These are phyloP conservation scores for Machimus atricapillus DNA, from an alignment of 2,888 invertebrate genomes.

Conservation along the genomic window DNA sequence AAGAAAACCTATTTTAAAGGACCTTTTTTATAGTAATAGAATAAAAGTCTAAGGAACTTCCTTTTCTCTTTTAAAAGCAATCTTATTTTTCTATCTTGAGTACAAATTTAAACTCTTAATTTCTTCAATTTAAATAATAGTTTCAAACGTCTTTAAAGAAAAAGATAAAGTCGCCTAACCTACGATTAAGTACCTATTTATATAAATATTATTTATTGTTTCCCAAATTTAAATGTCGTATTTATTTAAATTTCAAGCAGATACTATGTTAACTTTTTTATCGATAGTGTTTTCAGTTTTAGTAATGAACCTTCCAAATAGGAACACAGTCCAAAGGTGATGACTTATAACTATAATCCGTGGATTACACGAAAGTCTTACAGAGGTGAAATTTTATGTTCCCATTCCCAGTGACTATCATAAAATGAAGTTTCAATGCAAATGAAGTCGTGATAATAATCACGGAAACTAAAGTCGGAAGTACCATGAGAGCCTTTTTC, in stretches of 20 bases:
- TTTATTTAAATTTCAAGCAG: neutral
- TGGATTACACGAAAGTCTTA: neutral
- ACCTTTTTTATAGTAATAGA: no score
- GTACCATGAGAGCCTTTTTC: neutral
- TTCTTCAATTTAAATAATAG: no score
- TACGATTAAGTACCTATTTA: no score
- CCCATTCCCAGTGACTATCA: neutral
- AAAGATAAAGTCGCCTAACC: no score
- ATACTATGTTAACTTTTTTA: neutral
- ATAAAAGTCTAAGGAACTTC: no score
- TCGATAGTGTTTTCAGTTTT: neutral
- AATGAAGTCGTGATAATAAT: neutral
- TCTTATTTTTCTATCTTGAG: no score
- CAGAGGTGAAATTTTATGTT: neutral
- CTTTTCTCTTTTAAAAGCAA: no score
- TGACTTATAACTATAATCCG: neutral
- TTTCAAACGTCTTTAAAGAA: no score
- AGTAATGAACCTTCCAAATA: neutral
- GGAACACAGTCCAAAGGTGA: neutral
- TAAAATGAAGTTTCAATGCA: neutral
- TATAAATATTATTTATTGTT: no score
- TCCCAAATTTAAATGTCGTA: neutral
- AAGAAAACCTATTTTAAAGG: no score
- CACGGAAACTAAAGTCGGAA: neutral
- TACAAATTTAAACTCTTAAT: no score